phyloP scores from a whole-genome alignment of 2,888 invertebrate species.

The Oxyscelio sp. region DNA sequence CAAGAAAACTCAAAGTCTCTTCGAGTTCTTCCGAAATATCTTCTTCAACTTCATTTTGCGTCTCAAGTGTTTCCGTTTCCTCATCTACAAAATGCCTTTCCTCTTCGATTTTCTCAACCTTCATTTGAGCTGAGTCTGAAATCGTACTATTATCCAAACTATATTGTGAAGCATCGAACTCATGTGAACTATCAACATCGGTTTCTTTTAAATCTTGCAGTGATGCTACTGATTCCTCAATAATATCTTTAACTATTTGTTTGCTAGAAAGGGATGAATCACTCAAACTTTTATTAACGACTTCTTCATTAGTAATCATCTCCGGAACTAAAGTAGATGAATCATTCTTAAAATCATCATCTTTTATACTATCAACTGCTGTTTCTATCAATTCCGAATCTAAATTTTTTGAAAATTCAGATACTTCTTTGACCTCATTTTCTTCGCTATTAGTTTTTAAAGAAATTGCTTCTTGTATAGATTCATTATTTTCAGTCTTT shows the following conservation, averaged over 20 bases:
- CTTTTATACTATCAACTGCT: conserved; percentile 55
- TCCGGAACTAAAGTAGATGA: conserved; percentile 23
- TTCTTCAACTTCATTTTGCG: no score
- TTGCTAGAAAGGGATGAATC: conserved; percentile 22
- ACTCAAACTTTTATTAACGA: background rate
- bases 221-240: conserved; percentile 48
- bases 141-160: no score
- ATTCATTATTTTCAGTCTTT: conserved; percentile 37
- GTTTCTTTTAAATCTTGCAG: conserved; percentile 69
- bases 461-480: conserved; percentile 39
- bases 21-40: no score
- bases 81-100: no score
- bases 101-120: no score
- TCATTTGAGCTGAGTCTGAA: no score
- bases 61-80: no score
- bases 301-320: background rate
- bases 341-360: conserved; percentile 29
- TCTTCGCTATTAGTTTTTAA: conserved; percentile 40
- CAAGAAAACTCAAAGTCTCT: no score
- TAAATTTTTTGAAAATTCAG: conserved; percentile 35
- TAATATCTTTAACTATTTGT: conserved; percentile 31
- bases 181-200: conserved; percentile 50
- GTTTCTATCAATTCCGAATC: conserved; percentile 68
- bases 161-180: conserved; percentile 52
- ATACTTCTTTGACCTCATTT: conserved; percentile 37